Percentiles rank a stretch among this genome's conserved stretches.
Evolutionary conservation across 2,888 invertebrate genomes (phyloP).

Genomic region (Tetragonisca angustula): DNA sequence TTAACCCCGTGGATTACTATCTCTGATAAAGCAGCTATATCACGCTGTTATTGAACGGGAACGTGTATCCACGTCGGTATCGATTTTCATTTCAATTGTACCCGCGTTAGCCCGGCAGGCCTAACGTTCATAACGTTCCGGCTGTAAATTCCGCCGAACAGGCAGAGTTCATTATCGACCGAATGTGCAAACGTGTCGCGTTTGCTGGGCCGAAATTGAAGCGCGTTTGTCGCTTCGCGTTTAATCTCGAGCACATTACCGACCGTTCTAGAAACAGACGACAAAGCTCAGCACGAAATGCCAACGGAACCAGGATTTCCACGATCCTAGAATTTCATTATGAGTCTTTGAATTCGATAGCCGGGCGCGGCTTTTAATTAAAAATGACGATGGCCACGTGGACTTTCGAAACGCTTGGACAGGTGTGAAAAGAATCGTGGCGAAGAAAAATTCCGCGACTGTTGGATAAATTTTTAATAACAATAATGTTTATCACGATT

Average conservation of each 20-base stretch:
- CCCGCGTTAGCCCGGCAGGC: not conserved
- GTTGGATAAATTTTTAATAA: too few species aligned
- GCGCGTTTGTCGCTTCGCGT: constrained; percentile 14
- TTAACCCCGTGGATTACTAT: not conserved
- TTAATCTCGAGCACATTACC: constrained; percentile 21
- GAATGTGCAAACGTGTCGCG: constrained; percentile 1
- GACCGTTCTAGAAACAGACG: not conserved
- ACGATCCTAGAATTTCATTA: not conserved
- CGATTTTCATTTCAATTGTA: constrained; percentile 42
- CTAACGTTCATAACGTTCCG: not conserved
- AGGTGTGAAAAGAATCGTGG: too few species aligned
- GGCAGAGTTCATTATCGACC: constrained; percentile 22
- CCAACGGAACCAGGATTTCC: constrained; percentile 2
- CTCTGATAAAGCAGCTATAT: too few species aligned
- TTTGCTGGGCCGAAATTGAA: constrained; percentile 22
- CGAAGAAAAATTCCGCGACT: too few species aligned
- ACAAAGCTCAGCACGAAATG: not conserved
- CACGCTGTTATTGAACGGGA: constrained; percentile 15
- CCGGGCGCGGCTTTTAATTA: not conserved
- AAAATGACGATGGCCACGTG: not conserved
- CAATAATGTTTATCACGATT: too few species aligned
- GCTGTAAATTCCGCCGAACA: constrained; percentile 12
- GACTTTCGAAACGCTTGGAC: too few species aligned
- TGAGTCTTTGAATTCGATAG: not conserved
- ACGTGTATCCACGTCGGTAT: not conserved